Conservation (phyloP, 2,797 vertebrate genomes). For the Lithobates pipiens region DNA sequence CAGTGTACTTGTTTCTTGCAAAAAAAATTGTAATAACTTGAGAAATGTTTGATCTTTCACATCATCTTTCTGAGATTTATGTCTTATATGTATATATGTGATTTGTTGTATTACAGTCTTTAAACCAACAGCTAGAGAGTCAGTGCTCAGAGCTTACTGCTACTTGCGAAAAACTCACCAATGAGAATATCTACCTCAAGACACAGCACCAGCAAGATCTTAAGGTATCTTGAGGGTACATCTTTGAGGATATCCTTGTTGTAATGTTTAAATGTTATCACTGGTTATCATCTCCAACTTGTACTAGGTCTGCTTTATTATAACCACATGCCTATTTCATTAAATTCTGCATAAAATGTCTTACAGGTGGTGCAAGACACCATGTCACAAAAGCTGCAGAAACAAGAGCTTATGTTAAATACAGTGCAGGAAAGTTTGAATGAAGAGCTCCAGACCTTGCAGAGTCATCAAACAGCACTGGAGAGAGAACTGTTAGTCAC, state of each 20-base stretch:
- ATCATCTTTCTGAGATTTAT: not conserved
- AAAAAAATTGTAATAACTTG: not conserved
- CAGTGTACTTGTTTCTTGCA: too few species aligned
- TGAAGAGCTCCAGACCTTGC: constrained; percentile 68
- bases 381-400: constrained; percentile 71
- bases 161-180: constrained; percentile 66
- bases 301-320: not conserved
- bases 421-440: constrained; percentile 70
- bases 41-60: too few species aligned
- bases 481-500: constrained; percentile 75
- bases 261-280: too few species aligned
- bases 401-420: constrained; percentile 74
- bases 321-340: not conserved
- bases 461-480: constrained; percentile 70
- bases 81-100: not conserved
- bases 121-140: constrained; percentile 72
- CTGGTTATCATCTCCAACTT: not conserved
- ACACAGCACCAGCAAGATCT: constrained; percentile 69
- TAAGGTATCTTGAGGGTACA: constrained; percentile 67
- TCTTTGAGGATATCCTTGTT: not conserved
- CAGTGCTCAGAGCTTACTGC: constrained; percentile 74
- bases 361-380: constrained; percentile 73
- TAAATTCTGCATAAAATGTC: not conserved
- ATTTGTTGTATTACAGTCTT: constrained; percentile 63
- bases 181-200: constrained; percentile 72